Evolutionary conservation across 23 tunicate species (phyloP).

Genomic region (Halocynthia aurantium): DNA sequence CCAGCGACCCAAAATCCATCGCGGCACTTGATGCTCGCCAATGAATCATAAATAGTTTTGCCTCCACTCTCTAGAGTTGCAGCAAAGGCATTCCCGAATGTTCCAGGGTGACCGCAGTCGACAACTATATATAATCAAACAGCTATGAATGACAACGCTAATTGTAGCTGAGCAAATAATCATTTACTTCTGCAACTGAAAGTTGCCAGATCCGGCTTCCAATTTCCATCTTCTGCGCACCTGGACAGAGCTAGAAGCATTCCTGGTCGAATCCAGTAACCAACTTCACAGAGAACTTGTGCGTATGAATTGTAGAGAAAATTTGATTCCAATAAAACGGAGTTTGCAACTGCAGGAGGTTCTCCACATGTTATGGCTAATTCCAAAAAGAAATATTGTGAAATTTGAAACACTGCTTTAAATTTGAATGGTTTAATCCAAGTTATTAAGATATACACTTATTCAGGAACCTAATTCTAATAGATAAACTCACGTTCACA

Average conservation of each 20-base stretch:
- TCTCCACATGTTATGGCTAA: conserved; percentile 42
- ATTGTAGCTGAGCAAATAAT: background rate
- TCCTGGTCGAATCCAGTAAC: conserved; percentile 55
- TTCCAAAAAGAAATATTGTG: background rate
- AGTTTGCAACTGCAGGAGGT: conserved; percentile 27
- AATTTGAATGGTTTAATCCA: background rate
- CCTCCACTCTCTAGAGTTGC: background rate
- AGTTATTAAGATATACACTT: too few relatives aligned
- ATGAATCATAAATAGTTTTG: conserved; percentile 11
- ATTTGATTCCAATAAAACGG: conserved; percentile 16
- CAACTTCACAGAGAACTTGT: conserved; percentile 48
- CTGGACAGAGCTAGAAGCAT: conserved; percentile 8
- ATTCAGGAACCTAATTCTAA: too few relatives aligned
- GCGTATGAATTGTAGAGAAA: conserved; percentile 25
- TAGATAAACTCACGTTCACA: conserved; percentile 41
- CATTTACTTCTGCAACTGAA: conserved; percentile 45
- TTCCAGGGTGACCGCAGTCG: conserved; percentile 68
- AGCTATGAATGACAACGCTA: background rate
- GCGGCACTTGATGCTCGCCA: conserved; percentile 34
- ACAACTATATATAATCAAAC: conserved; percentile 20
- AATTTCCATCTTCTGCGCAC: conserved; percentile 36
- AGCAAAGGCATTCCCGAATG: conserved; percentile 24
- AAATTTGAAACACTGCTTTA: too few relatives aligned
- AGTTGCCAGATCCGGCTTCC: conserved; percentile 47
- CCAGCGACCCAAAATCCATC: conserved; percentile 47